phyloP scores from a whole-genome alignment of 1,140 invertebrate species.

The Euwallacea fornicatus region DNA sequence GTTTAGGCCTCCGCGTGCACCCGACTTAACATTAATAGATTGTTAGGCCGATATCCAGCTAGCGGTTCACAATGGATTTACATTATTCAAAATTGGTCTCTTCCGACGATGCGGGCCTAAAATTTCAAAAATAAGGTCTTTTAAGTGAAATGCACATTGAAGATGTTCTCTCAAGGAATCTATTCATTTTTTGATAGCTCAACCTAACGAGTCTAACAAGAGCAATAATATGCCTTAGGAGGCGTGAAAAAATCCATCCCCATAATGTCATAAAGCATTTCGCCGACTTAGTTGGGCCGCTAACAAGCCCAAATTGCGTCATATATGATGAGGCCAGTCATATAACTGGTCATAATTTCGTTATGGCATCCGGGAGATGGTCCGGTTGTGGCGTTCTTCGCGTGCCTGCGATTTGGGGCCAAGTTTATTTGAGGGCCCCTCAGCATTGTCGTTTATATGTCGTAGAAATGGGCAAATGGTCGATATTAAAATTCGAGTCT shows the following conservation, averaged over 20 bases:
- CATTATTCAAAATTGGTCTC: slow-evolving; percentile 5
- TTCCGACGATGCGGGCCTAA: neutral
- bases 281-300: slow-evolving; percentile 7
- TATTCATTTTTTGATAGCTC: neutral
- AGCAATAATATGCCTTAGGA: neutral
- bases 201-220: neutral
- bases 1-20: neutral
- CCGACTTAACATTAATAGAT: slow-evolving; percentile 2
- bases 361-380: slow-evolving; percentile 40
- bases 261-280: slow-evolving; percentile 12
- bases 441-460: neutral
- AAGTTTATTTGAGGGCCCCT: neutral
- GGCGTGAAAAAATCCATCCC: neutral
- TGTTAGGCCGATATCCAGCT: neutral
- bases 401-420: neutral
- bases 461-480: neutral
- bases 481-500: slow-evolving; percentile 3
- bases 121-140: slow-evolving; percentile 3
- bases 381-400: slow-evolving; percentile 29
- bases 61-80: neutral
- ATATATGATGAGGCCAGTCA: slow-evolving; percentile 30
- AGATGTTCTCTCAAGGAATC: neutral
- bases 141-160: neutral
- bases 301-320: slow-evolving; percentile 23
- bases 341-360: slow-evolving; percentile 48